Evolutionary conservation across 1,140 invertebrate genomes (phyloP).

Genomic region (Calephelis virginiensis): DNA sequence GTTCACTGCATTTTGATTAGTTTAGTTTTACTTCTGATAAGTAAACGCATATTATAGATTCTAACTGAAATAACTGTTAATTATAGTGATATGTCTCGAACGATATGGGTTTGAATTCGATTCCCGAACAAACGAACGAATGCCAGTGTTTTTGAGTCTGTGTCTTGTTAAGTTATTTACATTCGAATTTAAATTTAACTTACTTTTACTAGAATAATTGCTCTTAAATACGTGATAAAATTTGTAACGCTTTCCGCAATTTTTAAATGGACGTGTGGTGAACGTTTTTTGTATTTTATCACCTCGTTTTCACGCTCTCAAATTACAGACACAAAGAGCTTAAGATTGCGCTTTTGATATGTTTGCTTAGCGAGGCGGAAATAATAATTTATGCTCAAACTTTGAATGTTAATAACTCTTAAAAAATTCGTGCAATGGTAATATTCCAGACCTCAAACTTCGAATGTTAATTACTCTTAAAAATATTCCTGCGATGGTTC

Average conservation of each 20-base stretch:
- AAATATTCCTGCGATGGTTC: too few species aligned
- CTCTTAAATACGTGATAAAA: background rate
- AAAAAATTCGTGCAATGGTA: too few species aligned
- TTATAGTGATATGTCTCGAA: too few species aligned
- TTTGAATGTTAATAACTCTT: background rate
- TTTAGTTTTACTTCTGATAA: too few species aligned
- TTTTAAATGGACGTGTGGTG: background rate
- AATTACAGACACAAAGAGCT: slow-evolving; percentile 14
- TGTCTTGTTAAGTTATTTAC: background rate
- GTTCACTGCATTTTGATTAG: too few species aligned
- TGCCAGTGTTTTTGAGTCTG: background rate
- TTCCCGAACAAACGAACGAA: too few species aligned
- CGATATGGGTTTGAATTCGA: too few species aligned
- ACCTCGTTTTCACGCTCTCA: slow-evolving; percentile 15
- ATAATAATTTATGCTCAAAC: slow-evolving; percentile 8
- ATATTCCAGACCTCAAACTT: background rate
- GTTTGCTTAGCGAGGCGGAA: slow-evolving; percentile 7
- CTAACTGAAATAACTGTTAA: too few species aligned
- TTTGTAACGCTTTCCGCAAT: slow-evolving; percentile 1
- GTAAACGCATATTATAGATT: too few species aligned
- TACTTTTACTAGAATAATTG: background rate
- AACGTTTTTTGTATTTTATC: background rate
- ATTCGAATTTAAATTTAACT: background rate
- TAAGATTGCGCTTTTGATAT: slow-evolving; percentile 7
- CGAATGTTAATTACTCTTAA: background rate